Percentiles rank a stretch among this genome's conserved stretches.
Evolutionary conservation across 2,888 invertebrate species (phyloP).

Genomic region (Lasioglossum pauxillum): DNA sequence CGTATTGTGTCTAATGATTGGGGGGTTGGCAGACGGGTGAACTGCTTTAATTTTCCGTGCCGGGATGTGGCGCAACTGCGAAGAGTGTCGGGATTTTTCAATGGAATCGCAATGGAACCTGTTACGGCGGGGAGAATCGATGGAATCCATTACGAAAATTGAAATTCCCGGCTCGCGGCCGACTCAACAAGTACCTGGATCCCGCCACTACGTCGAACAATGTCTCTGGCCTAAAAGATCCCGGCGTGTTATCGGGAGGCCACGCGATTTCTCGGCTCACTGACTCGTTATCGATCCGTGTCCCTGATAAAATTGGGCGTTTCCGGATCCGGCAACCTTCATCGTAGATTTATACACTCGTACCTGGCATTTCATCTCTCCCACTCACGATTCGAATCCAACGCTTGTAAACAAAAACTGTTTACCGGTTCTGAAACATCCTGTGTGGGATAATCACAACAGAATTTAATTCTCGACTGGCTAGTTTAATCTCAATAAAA

Average conservation of each 20-base stretch:
- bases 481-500: too few species aligned
- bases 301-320: constrained; percentile 13
- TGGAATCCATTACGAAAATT: constrained; percentile 66
- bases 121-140: constrained; percentile 42
- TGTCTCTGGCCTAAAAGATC: constrained; percentile 30
- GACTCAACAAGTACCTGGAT: constrained; percentile 63
- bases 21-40: not conserved
- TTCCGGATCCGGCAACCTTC: not conserved
- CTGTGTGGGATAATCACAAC: not conserved
- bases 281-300: constrained; percentile 26
- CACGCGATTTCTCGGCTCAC: constrained; percentile 28
- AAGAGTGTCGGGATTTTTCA: constrained; percentile 37
- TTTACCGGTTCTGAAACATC: not conserved
- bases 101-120: constrained; percentile 15
- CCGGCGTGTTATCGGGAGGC: constrained; percentile 15
- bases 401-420: not conserved
- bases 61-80: not conserved
- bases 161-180: constrained; percentile 45
- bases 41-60: not conserved
- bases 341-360: not conserved
- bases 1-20: not conserved
- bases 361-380: not conserved
- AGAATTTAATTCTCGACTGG: not conserved
- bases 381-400: not conserved
- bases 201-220: constrained; percentile 28